Base-by-base conservation (phyloP, 2,888 invertebrate genomes). In the Sialis fuliginosa region DNA sequence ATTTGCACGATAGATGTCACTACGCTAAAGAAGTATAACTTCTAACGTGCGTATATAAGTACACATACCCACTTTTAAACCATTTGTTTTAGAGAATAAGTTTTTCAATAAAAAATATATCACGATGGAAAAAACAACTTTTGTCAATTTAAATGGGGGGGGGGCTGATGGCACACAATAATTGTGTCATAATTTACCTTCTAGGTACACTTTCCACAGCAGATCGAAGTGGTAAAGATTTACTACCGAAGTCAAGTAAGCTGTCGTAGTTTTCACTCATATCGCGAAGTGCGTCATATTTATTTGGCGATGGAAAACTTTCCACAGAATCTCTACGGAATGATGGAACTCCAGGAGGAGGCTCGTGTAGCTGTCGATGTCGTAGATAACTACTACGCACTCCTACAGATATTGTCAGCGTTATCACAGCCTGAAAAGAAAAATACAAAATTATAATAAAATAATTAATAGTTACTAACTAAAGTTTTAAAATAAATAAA, bases 161-260 rank as follows among this genome's bases (percentile, higher is more conserved):
- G n/a, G n/a, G n/a, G n/a, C n/a, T n/a, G n/a, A n/a, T n/a, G n/a
- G n/a, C n/a, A n/a, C n/a, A n/a, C 7, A 42, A 42, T 42, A 30
- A n/a, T 42, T n/a, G n/a, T 13, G 12, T 6, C 33, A 33, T 34
- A 33, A 30, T 61, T 61, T 58, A 68, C 67, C 62, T 54, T 53
- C 66, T 60, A 6, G 82, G 82, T 48, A 80, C 65, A 56, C 75
- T 81, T 64, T 88, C 87, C 3, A 88, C 84, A 1, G 88, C 85
- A 43, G 77, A 72, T 49, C 88, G 70, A 49, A 87, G 66, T 0
- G 87, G 87, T 44, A 79, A 58, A 49, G 62, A 63, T 47, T 57
- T 62, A 10, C 65, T 63, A 31, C 69, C 69, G 51, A 60, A 67
- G 48, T 61, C 61, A 22, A 8, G 13, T 7, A 31, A 42, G 6